Evolutionary conservation across 2,888 invertebrate species (phyloP), one percentile per base, ranked within the genome.

Genomic region (Drepana falcataria): DNA sequence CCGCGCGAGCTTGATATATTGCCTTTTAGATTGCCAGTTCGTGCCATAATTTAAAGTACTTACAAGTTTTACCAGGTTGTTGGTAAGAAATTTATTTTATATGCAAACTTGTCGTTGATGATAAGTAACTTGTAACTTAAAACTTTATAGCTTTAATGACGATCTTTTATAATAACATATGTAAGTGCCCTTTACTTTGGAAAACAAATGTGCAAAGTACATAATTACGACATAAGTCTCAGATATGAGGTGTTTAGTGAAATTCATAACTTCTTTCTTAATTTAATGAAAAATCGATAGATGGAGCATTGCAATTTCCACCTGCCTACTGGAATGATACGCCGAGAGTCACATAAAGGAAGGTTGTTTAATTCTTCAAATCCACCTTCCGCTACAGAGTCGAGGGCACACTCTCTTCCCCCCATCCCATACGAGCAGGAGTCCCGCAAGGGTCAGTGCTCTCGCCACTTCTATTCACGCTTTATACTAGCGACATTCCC

Each of bases 361-460:
- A 85, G 84, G 83, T 83, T 81, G 79, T 82, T 69, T 69, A 73
- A 83, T 85, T 84, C 82, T 82, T 83, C 79, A 81, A 82, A 77
- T n/a, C n/a, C n/a, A n/a, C n/a, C n/a, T n/a, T n/a, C n/a, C n/a
- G n/a, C n/a, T n/a, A n/a, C n/a, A n/a, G n/a, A n/a, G n/a, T n/a
- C n/a, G n/a, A n/a, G n/a, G n/a, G n/a, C n/a, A n/a, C n/a, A n/a
- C n/a, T n/a, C n/a, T n/a, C n/a, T n/a, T n/a, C n/a, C n/a, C n/a
- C n/a, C n/a, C n/a, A n/a, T n/a, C n/a, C n/a, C n/a, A n/a, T n/a
- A n/a, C n/a, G n/a, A n/a, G n/a, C n/a, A n/a, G n/a, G n/a, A n/a
- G n/a, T n/a, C n/a, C n/a, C n/a, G n/a, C n/a, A n/a, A n/a, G n/a
- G n/a, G n/a, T n/a, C n/a, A n/a, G n/a, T n/a, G n/a, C n/a, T n/a